Percentiles rank a stretch among this genome's conserved stretches.
phyloP scores from a whole-genome alignment of 2,797 vertebrate genomes.

The Microctenopoma stevenorrisi region DNA sequence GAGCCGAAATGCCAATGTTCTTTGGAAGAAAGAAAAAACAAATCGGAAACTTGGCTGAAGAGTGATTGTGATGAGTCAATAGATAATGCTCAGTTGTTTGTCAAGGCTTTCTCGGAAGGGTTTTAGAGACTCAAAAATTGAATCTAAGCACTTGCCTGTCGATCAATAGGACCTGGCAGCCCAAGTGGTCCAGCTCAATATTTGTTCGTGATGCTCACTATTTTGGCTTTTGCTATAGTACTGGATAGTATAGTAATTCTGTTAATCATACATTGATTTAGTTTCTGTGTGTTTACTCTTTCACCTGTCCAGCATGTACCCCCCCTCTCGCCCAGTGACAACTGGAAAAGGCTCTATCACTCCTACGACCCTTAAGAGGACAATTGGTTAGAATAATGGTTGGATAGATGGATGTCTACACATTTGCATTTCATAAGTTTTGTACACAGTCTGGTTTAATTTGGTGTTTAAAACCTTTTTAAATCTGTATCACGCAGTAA shows the following conservation, averaged over 20 bases:
- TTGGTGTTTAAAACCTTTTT: no score
- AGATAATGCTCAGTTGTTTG: slow-evolving; percentile 21
- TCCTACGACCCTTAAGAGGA: no score
- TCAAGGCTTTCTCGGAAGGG: slow-evolving; percentile 43
- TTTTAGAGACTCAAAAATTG: slow-evolving; percentile 58
- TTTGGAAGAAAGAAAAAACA: neutral
- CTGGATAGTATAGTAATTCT: neutral
- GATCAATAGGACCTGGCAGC: slow-evolving; percentile 46
- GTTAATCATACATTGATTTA: neutral
- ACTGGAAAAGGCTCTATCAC: no score
- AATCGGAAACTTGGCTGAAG: slow-evolving; percentile 18
- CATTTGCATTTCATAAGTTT: no score
- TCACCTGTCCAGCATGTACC: no score
- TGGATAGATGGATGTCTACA: no score
- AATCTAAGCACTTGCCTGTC: slow-evolving; percentile 50
- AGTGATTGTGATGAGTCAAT: slow-evolving; percentile 43
- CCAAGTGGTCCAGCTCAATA: slow-evolving; percentile 30
- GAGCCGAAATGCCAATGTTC: neutral
- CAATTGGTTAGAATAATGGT: no score
- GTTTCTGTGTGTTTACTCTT: neutral
- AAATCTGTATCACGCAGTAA: no score
- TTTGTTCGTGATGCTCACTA: slow-evolving; percentile 23
- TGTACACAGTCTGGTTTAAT: neutral
- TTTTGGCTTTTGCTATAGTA: neutral
- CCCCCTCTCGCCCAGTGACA: no score